Evolutionary conservation across 1,140 invertebrate genomes (phyloP).

Genomic region (Drosophila tristis): DNA sequence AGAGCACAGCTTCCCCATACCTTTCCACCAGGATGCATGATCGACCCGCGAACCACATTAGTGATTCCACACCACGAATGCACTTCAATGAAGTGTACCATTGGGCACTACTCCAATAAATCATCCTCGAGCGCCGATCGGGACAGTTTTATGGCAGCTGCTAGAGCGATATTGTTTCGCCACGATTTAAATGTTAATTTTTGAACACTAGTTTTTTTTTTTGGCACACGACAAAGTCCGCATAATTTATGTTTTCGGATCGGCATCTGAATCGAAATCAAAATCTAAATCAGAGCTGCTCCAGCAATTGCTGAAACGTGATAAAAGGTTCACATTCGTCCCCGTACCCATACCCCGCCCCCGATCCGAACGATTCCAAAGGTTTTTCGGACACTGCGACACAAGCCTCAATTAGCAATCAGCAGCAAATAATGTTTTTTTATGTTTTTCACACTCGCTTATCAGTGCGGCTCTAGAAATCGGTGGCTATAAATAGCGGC

Average conservation of each 20-base stretch:
- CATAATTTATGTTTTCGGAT: conserved; percentile 63
- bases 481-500: conserved; percentile 14
- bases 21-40: no score
- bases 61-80: conserved; percentile 72
- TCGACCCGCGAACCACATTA: conserved; percentile 35
- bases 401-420: conserved; percentile 59
- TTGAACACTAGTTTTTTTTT: conserved; percentile 35
- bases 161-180: conserved; percentile 36
- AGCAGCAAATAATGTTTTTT: conserved; percentile 59
- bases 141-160: conserved; percentile 65
- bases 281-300: conserved; percentile 70
- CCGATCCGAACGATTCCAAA: neutral
- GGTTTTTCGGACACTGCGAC: conserved; percentile 11
- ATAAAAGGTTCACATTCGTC: neutral
- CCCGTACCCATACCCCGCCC: neutral
- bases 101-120: conserved; percentile 43
- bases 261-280: conserved; percentile 33
- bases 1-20: no score
- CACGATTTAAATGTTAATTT: conserved; percentile 77
- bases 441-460: conserved; percentile 66
- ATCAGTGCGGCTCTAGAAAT: conserved; percentile 14
- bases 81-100: conserved; percentile 38
- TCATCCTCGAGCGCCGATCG: conserved; percentile 44
- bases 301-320: conserved; percentile 31
- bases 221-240: conserved; percentile 78